Evolutionary conservation across 2,797 vertebrate genomes (phyloP).

Genomic region (Limnodromus scolopaceus): DNA sequence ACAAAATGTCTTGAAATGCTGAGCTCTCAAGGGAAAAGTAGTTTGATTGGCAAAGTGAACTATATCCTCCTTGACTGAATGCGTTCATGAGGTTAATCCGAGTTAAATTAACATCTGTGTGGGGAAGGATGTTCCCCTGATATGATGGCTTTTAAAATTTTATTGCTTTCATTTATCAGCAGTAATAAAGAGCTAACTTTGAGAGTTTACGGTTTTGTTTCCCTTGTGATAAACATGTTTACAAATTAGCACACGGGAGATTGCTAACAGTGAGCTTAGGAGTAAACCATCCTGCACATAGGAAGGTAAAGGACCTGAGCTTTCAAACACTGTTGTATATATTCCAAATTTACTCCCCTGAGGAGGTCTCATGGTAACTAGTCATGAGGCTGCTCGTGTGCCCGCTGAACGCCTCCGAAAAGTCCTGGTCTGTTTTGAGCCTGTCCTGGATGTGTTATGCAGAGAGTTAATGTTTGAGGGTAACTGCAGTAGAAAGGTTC

Average conservation of each 20-base stretch:
- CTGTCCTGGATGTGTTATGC: background rate
- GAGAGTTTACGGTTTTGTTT: background rate
- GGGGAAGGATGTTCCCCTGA: background rate
- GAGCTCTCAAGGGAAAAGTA: background rate
- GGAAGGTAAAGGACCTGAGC: background rate
- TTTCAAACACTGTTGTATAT: background rate
- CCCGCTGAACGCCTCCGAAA: background rate
- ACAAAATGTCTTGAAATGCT: background rate
- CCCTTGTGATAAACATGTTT: background rate
- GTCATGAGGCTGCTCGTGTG: background rate
- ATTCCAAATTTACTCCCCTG: background rate
- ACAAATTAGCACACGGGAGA: background rate
- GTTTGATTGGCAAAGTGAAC: background rate
- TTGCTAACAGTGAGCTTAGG: rapidly evolving
- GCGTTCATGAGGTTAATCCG: background rate
- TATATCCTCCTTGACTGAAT: background rate
- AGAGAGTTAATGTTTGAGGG: background rate
- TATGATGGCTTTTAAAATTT: background rate
- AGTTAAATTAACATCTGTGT: background rate
- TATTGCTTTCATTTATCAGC: background rate
- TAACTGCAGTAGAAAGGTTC: background rate
- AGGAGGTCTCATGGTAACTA: background rate
- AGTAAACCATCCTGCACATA: background rate
- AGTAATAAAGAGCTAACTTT: background rate
- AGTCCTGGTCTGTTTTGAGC: background rate